Percentiles rank a stretch among this genome's conserved stretches.
Evolutionary conservation across 2,113 vertebrate species (phyloP).

Genomic region (Solenodon paradoxus): DNA sequence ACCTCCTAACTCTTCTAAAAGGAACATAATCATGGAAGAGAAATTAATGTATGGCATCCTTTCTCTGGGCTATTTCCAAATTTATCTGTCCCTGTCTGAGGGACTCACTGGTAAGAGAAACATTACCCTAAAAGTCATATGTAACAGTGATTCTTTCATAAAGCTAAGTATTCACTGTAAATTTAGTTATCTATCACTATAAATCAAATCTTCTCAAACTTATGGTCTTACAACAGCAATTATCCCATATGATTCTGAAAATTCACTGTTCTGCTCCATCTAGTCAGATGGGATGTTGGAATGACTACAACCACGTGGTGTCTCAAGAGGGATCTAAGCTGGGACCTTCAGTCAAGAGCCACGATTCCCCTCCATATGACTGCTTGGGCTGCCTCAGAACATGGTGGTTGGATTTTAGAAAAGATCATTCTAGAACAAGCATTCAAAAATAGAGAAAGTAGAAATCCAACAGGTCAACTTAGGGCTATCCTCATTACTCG

Average conservation of each 20-base stretch:
- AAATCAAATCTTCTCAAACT: not conserved
- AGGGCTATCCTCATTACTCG: not conserved
- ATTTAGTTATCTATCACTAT: not conserved
- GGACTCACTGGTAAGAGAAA: not conserved
- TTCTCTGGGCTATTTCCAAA: not conserved
- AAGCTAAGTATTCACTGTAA: not conserved
- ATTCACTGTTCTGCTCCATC: not conserved
- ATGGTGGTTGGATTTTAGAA: too few species aligned
- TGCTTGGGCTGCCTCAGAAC: too few species aligned
- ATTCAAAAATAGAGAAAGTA: not conserved
- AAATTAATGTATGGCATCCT: not conserved
- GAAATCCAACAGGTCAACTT: not conserved
- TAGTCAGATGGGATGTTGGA: not conserved
- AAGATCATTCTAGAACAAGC: not conserved
- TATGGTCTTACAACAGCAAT: not conserved
- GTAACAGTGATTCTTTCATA: not conserved
- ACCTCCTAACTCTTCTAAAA: not conserved
- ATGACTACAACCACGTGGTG: not conserved
- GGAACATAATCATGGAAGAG: not conserved
- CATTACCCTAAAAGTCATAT: not conserved
- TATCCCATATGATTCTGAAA: not conserved
- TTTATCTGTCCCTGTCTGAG: not conserved
- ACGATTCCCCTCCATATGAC: rapidly evolving
- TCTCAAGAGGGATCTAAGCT: not conserved
- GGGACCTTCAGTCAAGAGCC: not conserved